A percentile compares a stretch with the other conserved stretches of the same genome.
phyloP scores from a whole-genome alignment of 1,140 invertebrate genomes.

The Trigoniulus corallinus region DNA sequence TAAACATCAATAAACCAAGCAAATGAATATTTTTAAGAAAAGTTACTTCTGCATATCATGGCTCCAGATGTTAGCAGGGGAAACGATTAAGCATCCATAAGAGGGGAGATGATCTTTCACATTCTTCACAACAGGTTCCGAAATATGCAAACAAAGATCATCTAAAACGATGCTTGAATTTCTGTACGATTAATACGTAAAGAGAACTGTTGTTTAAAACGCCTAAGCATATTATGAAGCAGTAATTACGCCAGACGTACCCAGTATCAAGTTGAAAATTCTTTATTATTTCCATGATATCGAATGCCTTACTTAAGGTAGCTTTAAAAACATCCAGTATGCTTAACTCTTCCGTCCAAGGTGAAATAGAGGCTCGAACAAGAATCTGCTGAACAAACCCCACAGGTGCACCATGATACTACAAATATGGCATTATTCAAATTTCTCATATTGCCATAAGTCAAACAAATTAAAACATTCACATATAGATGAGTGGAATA shows the following conservation, averaged over 20 bases:
- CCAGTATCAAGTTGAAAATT: conserved; percentile 61
- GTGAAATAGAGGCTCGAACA: conserved; percentile 50
- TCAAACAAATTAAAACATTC: conserved; percentile 9
- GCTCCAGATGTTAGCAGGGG: conserved; percentile 85
- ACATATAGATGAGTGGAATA: background rate
- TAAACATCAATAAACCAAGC: background rate
- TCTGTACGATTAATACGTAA: conserved; percentile 10
- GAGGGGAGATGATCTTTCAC: conserved; percentile 49
- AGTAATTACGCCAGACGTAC: conserved; percentile 38
- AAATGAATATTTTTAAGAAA: background rate
- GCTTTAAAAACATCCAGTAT: conserved; percentile 75
- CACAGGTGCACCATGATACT: conserved; percentile 36
- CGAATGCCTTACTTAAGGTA: conserved; percentile 70
- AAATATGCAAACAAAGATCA: conserved; percentile 71
- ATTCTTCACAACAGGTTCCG: conserved; percentile 49
- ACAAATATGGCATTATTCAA: conserved; percentile 13
- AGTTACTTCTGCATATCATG: conserved; percentile 37
- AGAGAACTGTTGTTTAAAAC: background rate
- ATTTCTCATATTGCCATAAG: conserved; percentile 17
- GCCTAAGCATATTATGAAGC: conserved; percentile 2
- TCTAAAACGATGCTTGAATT: conserved; percentile 37
- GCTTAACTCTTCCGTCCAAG: conserved; percentile 62
- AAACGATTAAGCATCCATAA: conserved; percentile 79
- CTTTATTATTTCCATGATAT: conserved; percentile 62
- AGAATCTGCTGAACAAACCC: conserved; percentile 54